phyloP scores from a whole-genome alignment of 2,113 vertebrate genomes.

The Muscicapa adusta region DNA sequence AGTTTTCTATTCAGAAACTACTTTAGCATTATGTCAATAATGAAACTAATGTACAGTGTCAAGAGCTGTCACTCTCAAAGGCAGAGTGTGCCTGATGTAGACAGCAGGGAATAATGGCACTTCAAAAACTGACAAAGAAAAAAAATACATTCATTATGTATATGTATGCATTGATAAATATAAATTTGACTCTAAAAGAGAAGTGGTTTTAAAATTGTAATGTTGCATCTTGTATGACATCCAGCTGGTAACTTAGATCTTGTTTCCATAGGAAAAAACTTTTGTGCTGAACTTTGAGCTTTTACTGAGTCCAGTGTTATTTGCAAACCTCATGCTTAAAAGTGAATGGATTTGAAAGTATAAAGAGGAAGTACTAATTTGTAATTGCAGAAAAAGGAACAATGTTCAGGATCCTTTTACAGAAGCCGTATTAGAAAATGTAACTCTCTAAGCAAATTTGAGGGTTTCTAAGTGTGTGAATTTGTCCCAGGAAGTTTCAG shows the following conservation, averaged over 20 bases:
- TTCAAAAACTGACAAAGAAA: slow-evolving; percentile 45
- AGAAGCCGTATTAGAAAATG: neutral
- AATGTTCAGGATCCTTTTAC: neutral
- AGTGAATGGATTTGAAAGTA: neutral
- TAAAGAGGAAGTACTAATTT: accelerated
- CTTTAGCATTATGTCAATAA: slow-evolving; percentile 29
- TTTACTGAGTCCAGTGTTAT: neutral
- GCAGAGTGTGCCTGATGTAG: neutral
- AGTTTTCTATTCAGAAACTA: slow-evolving; percentile 7
- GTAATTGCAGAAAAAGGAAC: neutral
- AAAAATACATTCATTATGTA: slow-evolving; percentile 47
- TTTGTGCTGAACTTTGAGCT: neutral
- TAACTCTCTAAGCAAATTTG: neutral
- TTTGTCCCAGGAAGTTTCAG: neutral
- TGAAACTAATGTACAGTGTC: slow-evolving; percentile 57
- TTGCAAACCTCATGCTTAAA: neutral
- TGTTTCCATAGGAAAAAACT: neutral
- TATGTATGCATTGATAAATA: neutral
- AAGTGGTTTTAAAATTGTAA: neutral
- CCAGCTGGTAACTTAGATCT: neutral
- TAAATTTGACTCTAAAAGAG: neutral
- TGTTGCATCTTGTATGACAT: neutral
- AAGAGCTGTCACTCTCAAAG: slow-evolving; percentile 55
- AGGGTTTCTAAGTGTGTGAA: neutral
- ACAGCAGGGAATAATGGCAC: slow-evolving; percentile 25